Evolutionary conservation across 2,888 invertebrate genomes (phyloP), one percentile per base, ranked within the genome.

Genomic region (Ochlodes sylvanus): DNA sequence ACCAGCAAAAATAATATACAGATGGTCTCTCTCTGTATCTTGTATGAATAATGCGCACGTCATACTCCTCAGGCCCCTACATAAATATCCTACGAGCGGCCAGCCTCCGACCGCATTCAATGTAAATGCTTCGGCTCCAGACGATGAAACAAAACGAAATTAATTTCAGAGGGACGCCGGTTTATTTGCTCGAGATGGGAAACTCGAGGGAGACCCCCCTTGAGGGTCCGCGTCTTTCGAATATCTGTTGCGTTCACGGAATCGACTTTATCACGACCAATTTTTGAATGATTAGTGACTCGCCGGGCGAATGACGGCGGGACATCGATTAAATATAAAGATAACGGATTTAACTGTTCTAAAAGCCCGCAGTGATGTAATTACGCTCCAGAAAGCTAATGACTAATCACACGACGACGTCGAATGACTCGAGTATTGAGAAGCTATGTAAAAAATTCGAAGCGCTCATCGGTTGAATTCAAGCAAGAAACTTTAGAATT

Each of bases 131-230:
- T 76, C 83, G 86, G 83, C 87, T 85, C 86, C 90, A 91, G 90
- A 92, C 91, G 89, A 82, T 86, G 86, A 92, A 92, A 92, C 92
- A 92, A 92, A 92, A 92, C 88, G 74, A 93, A 92, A 92, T 93
- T 92, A 92, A 92, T 92, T 92, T 93, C 86, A 85, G 86, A 90
- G 87, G 84, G 85, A 85, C 85, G 67, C 89, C 86, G 87, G 85
- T 86, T 89, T 90, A 89, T 89, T 89, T 90, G 88, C 87, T 89
- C 83, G 81, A 73, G 78, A 75, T 69, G 81, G 82, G 79, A 86
- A 87, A 84, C 84, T 80, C 79, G 82, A 80, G 81, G 52, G 84
- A 85, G 92, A 90, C 92, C 92, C 92, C 92, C 92, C 90, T 81
- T 85, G 90, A 86, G 77, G 86, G 79, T 79, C 80, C 84, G 81